phyloP scores from a whole-genome alignment of 92 coral and sea anemone species.

The Epizoanthus scotinus region DNA sequence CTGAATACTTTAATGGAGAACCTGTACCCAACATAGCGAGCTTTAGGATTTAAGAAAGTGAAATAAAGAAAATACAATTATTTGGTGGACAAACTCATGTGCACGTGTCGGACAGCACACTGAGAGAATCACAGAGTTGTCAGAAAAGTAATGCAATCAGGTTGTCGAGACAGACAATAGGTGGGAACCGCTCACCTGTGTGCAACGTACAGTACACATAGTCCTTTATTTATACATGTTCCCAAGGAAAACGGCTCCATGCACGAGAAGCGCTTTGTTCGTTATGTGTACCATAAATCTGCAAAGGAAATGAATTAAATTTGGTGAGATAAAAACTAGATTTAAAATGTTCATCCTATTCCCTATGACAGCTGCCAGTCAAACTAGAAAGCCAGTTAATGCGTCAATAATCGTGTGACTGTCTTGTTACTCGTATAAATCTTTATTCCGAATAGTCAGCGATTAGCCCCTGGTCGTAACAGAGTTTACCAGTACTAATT shows the following conservation, averaged over 20 bases:
- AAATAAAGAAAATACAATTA: background rate
- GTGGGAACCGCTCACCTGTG: constrained; percentile 43
- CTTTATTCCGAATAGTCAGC: constrained; percentile 28
- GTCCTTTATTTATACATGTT: constrained; percentile 7
- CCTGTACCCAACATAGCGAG: background rate
- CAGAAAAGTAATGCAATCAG: constrained; percentile 15
- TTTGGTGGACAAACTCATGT: background rate
- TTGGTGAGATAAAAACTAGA: constrained; percentile 3
- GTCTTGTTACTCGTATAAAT: background rate
- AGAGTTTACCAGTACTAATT: background rate
- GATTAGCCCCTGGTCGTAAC: constrained; percentile 22
- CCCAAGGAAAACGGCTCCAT: constrained; percentile 29
- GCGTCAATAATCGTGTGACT: constrained; percentile 9
- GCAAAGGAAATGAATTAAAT: constrained; percentile 23
- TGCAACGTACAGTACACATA: constrained; percentile 1
- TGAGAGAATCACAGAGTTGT: constrained; percentile 8
- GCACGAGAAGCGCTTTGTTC: constrained; percentile 22
- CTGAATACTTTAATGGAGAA: background rate
- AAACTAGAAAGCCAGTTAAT: constrained; percentile 1
- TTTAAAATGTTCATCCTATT: background rate
- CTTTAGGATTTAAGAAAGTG: background rate
- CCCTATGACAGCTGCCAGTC: constrained; percentile 4
- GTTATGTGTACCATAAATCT: background rate
- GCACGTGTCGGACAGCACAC: constrained; percentile 23
- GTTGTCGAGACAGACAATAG: constrained; percentile 9